These are phyloP conservation scores for Caranx melampygus DNA, from an alignment of 2,113 vertebrate genomes.

Conservation along the genomic window DNA sequence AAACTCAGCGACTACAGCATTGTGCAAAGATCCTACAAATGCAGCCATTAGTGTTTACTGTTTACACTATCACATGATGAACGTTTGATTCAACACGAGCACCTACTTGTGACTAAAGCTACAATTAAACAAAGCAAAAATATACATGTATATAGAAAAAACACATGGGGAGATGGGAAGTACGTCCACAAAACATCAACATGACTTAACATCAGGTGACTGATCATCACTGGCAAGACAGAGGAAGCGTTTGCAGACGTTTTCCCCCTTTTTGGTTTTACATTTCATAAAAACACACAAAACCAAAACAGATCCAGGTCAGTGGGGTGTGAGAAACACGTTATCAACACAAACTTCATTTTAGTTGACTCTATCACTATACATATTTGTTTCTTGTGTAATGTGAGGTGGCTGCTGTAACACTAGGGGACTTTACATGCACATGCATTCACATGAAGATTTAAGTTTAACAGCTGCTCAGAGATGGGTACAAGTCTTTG, in stretches of 20 bases:
- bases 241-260: neutral
- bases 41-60: neutral
- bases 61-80: slow-evolving; percentile 21
- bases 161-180: slow-evolving; percentile 12
- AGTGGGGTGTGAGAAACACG: neutral
- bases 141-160: neutral
- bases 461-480: neutral
- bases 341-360: neutral
- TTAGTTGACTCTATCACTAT: neutral
- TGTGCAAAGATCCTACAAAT: neutral
- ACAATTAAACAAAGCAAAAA: neutral
- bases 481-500: no score
- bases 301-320: neutral
- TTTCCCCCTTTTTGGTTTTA: neutral
- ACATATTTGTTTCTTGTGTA: neutral
- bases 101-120: slow-evolving; percentile 21
- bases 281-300: neutral
- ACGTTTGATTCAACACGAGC: neutral
- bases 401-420: neutral
- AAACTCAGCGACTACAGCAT: neutral
- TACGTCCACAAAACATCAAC: neutral
- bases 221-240: neutral
- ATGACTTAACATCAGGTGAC: slow-evolving; percentile 37
- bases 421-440: neutral
- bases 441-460: neutral